Evolutionary conservation across 2,797 vertebrate species (phyloP).

Genomic region (Microctenopoma steveboyesi): DNA sequence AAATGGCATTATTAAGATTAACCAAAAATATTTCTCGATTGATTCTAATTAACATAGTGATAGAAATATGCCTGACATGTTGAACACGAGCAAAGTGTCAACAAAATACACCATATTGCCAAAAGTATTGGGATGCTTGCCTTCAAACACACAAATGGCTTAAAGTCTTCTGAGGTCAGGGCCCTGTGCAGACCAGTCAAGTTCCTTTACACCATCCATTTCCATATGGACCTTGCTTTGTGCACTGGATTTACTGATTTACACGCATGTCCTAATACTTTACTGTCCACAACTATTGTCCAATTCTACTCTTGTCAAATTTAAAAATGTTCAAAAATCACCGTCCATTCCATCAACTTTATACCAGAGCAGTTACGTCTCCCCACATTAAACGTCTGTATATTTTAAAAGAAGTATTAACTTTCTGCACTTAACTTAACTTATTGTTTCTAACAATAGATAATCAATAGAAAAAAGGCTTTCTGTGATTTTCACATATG

Average conservation of each 20-base stretch:
- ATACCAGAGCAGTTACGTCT: slow-evolving; percentile 1
- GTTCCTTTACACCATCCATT: too few species aligned
- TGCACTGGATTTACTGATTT: too few species aligned
- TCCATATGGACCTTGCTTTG: too few species aligned
- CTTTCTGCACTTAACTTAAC: neutral
- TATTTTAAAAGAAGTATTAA: neutral
- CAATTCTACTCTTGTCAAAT: slow-evolving; percentile 1
- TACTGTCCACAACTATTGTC: too few species aligned
- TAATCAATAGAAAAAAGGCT: too few species aligned
- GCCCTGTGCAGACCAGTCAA: too few species aligned
- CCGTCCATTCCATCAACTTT: neutral
- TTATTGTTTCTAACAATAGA: neutral
- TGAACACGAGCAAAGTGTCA: neutral
- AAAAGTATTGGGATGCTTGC: too few species aligned
- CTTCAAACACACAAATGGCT: too few species aligned
- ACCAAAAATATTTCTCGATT: slow-evolving; percentile 21
- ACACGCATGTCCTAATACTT: too few species aligned
- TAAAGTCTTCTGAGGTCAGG: too few species aligned
- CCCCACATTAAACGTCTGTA: neutral
- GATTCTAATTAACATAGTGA: neutral
- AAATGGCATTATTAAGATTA: slow-evolving; percentile 35
- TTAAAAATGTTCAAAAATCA: neutral
- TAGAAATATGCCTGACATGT: slow-evolving; percentile 2
- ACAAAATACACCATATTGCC: neutral
- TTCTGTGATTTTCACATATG: neutral